These are phyloP conservation scores for Natrix natrix DNA, from an alignment of 2,797 vertebrate species.

Conservation along the genomic window DNA sequence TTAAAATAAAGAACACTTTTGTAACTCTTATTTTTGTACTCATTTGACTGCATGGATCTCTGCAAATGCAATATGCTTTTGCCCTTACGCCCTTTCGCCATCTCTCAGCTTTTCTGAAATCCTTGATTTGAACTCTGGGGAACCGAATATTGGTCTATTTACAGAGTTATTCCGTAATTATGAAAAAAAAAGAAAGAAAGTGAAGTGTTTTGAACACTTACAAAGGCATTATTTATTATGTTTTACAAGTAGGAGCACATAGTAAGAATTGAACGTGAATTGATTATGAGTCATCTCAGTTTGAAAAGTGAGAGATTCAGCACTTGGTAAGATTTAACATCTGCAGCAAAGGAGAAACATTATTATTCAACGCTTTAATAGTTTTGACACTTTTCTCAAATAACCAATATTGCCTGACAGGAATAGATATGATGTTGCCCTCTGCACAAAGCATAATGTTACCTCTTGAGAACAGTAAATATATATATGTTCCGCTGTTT, in stretches of 20 bases:
- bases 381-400: neutral
- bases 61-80: neutral
- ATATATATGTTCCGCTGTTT: slow-evolving; percentile 7
- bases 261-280: neutral
- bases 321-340: neutral
- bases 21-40: neutral
- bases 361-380: neutral
- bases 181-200: neutral
- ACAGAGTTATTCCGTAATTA: neutral
- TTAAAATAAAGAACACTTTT: neutral
- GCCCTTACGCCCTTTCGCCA: neutral
- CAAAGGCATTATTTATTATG: neutral
- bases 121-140: neutral
- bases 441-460: neutral
- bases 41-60: no score
- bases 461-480: neutral
- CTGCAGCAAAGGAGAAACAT: neutral
- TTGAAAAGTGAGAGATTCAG: no score
- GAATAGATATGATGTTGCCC: neutral
- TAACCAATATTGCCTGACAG: neutral
- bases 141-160: neutral
- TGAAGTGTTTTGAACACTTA: neutral
- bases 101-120: neutral
- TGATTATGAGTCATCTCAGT: neutral
- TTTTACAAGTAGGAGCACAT: neutral